phyloP scores from a whole-genome alignment of 2,888 invertebrate genomes.

The Ectemnius cavifrons region DNA sequence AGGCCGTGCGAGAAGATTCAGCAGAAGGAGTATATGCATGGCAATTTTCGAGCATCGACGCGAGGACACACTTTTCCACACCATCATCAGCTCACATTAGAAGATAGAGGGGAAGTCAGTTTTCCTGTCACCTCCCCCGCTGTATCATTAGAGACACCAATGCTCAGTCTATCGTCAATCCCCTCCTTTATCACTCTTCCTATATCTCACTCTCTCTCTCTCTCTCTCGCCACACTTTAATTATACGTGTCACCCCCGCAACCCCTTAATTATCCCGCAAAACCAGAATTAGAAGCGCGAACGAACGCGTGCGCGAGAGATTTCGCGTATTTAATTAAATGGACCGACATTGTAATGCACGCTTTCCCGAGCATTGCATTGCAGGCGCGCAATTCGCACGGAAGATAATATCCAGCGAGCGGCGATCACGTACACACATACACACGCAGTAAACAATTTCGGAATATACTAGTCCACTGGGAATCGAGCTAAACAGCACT shows the following conservation, averaged over 20 bases:
- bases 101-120: conserved; percentile 49
- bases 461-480: background rate
- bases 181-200: background rate
- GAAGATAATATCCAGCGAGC: too few species aligned
- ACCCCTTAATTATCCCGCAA: conserved; percentile 60
- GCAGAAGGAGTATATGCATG: too few species aligned
- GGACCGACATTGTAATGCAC: background rate
- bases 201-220: background rate
- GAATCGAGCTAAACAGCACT: conserved; percentile 3
- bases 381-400: too few species aligned
- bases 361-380: background rate
- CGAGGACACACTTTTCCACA: background rate
- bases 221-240: conserved; percentile 54
- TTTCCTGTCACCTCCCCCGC: conserved; percentile 60
- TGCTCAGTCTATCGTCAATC: conserved; percentile 38
- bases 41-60: too few species aligned
- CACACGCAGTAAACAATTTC: background rate
- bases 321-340: conserved; percentile 40
- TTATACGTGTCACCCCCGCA: conserved; percentile 64
- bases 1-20: too few species aligned
- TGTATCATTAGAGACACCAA: conserved; percentile 47
- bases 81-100: conserved; percentile 49
- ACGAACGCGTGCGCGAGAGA: conserved; percentile 31
- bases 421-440: too few species aligned
- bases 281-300: conserved; percentile 50